Percentiles rank a stretch among this genome's conserved stretches.
phyloP scores from a whole-genome alignment of 2,888 invertebrate species.

The Villa cingulata region DNA sequence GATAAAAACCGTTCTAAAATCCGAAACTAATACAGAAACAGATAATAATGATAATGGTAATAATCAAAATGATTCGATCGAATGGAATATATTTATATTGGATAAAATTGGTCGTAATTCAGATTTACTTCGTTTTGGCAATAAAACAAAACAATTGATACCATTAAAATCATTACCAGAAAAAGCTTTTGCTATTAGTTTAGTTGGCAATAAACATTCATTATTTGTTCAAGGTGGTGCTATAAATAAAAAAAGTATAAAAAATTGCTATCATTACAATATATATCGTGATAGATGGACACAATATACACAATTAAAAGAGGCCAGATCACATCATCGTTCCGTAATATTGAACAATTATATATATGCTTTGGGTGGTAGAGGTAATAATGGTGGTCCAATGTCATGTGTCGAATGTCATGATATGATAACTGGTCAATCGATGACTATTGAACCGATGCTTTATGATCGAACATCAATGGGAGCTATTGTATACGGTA shows the following conservation, averaged over 20 bases:
- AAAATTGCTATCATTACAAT: conserved; percentile 20
- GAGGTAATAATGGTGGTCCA: conserved; percentile 18
- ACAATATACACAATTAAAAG: conserved; percentile 16
- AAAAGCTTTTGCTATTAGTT: conserved; percentile 22
- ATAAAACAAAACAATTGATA: conserved; percentile 17
- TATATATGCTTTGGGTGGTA: conserved; percentile 23
- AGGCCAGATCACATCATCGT: conserved; percentile 23
- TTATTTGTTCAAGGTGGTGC: conserved; percentile 23
- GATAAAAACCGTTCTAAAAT: too few relatives aligned
- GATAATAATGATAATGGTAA: too few relatives aligned
- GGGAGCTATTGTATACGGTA: conserved; percentile 22
- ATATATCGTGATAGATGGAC: conserved; percentile 23
- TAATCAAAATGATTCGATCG: conserved; percentile 2
- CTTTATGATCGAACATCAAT: conserved; percentile 22
- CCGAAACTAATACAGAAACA: conserved; percentile 16
- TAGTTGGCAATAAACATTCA: conserved; percentile 20
- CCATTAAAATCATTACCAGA: conserved; percentile 19
- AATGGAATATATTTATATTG: conserved; percentile 24
- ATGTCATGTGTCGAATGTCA: conserved; percentile 20
- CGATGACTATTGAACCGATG: conserved; percentile 17
- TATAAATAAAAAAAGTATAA: conserved; percentile 5
- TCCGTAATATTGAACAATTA: conserved; percentile 20
- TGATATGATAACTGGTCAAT: conserved; percentile 18
- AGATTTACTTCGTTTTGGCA: conserved; percentile 19
- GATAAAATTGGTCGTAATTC: conserved; percentile 24